Conservation (phyloP, 2,113 vertebrate genomes). For the Crotalus viridis region DNA sequence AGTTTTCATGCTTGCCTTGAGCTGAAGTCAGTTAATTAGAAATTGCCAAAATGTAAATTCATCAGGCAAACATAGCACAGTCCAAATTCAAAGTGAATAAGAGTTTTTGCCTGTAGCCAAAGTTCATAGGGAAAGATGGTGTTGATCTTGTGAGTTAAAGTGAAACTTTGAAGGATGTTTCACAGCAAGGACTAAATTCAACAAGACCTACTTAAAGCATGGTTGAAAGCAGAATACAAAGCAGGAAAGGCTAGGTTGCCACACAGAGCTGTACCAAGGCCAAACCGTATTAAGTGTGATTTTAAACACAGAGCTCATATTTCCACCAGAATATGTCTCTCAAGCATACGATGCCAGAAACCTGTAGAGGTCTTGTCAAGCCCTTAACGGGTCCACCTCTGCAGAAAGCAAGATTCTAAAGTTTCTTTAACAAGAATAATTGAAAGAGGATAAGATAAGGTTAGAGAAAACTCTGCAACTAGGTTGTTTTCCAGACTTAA, state of each 20-base stretch:
- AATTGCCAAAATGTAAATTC: background rate
- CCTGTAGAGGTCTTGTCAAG: background rate
- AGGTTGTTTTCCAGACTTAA: background rate
- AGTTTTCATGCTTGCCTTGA: background rate
- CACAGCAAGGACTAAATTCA: background rate
- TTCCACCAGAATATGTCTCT: background rate
- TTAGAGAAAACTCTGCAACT: background rate
- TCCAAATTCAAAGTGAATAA: background rate
- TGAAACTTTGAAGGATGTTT: background rate
- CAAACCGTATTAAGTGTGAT: background rate
- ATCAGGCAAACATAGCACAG: background rate
- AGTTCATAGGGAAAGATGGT: background rate
- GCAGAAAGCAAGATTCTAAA: background rate
- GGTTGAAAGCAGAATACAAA: background rate
- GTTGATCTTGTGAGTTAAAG: background rate
- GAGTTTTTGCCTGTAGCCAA: background rate
- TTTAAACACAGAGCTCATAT: background rate
- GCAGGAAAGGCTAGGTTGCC: background rate
- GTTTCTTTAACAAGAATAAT: background rate
- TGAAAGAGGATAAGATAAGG: background rate
- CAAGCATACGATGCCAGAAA: background rate
- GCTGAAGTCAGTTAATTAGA: background rate
- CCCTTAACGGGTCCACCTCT: background rate
- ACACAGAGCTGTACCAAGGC: background rate
- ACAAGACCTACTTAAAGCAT: background rate